Evolutionary conservation across 1,140 invertebrate species (phyloP), one percentile per base, ranked within the genome.

Genomic region (Anthonomus grandis): DNA sequence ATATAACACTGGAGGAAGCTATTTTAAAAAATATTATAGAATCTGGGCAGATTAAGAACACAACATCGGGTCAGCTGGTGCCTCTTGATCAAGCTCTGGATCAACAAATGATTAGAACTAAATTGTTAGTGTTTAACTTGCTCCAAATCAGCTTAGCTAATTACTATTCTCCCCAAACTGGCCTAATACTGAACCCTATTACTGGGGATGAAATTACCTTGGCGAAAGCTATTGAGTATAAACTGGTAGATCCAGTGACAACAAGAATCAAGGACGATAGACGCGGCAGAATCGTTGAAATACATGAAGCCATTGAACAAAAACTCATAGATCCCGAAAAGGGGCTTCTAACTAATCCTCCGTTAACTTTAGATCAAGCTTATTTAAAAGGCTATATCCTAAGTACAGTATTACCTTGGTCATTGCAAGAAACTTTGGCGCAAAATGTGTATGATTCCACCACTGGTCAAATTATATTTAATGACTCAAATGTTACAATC

Each of bases 351-450:
- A 81, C 80, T 10, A 78, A 82, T 64, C 90, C 90, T 36, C 76
- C 81, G 48, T 80, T 87, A 70, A 83, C 83, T 49, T 79, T 91
- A 47, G 86, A 90, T 71, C 79, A 85, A 62, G 90, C 89, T 5
- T 82, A 83, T 63, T 83, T 87, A 57, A 90, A 86, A 72, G 89
- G 88, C 6, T 89, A 86, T 64, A 77, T 92, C 5, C 72, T 91
- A 10, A 87, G 83, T 59, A 85, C 85, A 23, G 80, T 82, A 57
- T 88, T 87, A 70, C 90, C 87, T 5, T 85, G 84, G 80, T 87
- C 87, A 1, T 73, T 97, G 25, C 86, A 92, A 72, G 90, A 96
- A 80, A 89, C 90, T 41, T 75, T 96, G 39, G 84, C 89, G 31
- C 85, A 88, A 74, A 86, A 89, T 51, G 78, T 90, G 49, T 93